These are phyloP conservation scores for Dendrolimus punctatus DNA, from an alignment of 1,140 invertebrate species.

Conservation along the genomic window DNA sequence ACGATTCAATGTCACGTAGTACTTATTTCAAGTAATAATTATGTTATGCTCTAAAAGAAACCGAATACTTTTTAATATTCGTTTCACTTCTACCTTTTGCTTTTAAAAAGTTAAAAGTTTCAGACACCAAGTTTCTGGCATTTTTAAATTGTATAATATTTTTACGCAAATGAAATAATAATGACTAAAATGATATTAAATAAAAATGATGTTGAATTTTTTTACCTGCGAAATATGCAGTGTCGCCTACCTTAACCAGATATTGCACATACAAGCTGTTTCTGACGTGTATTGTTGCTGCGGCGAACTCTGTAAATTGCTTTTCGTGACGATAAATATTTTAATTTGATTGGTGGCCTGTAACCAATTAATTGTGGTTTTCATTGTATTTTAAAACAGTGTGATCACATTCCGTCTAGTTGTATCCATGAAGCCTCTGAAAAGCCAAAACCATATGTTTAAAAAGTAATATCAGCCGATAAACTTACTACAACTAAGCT, in stretches of 20 bases:
- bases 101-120: no score
- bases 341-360: conserved; percentile 51
- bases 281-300: conserved; percentile 45
- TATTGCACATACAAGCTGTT: conserved; percentile 43
- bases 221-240: conserved; percentile 24
- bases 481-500: no score
- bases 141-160: no score
- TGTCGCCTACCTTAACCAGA: conserved; percentile 28
- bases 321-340: conserved; percentile 56
- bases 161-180: no score
- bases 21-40: no score
- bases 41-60: no score
- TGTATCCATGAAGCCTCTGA: no score
- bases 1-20: background rate
- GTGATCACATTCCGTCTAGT: no score
- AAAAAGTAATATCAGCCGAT: no score
- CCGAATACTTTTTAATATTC: no score
- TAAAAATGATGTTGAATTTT: conserved; percentile 15
- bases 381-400: conserved; percentile 16
- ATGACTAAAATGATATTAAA: conserved; percentile 3
- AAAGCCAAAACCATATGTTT: no score
- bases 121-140: background rate
- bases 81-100: no score
- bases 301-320: conserved; percentile 49
- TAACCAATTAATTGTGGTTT: conserved; percentile 54